phyloP scores from a whole-genome alignment of 2,113 vertebrate species.

The Cichladusa arquata region DNA sequence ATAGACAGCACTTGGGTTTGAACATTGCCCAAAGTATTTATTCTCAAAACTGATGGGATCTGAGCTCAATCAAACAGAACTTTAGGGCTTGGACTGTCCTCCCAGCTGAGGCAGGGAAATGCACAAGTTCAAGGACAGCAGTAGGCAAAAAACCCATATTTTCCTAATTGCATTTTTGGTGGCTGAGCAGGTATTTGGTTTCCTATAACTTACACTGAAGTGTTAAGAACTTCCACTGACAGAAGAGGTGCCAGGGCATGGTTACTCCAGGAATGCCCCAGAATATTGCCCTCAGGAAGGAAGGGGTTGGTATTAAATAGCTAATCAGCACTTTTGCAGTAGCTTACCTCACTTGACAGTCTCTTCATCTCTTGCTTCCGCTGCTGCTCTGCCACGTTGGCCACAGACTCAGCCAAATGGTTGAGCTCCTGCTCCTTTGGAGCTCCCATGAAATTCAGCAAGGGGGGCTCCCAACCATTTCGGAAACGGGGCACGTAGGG shows the following conservation, averaged over 20 bases:
- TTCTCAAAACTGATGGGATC: neutral
- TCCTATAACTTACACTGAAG: accelerated
- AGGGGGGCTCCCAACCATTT: constrained; percentile 90
- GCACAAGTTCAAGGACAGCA: neutral
- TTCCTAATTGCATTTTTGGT: neutral
- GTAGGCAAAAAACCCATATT: neutral
- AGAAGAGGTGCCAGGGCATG: accelerated
- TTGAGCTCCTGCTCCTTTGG: constrained; percentile 81
- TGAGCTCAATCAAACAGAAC: neutral
- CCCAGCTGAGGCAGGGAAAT: neutral
- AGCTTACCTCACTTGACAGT: constrained; percentile 74
- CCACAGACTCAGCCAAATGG: constrained; percentile 77
- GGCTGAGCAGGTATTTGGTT: neutral
- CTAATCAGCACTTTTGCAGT: accelerated
- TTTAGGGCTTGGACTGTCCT: neutral
- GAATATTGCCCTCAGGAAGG: neutral
- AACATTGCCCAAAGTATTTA: neutral
- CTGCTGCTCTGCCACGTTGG: constrained; percentile 75
- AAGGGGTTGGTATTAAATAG: neutral
- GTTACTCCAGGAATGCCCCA: neutral
- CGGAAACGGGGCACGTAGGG: constrained; percentile 84
- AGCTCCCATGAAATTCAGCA: constrained; percentile 63
- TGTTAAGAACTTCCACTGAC: neutral
- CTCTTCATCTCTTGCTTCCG: constrained; percentile 75
- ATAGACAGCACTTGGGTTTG: neutral